Evolutionary conservation across 2,113 vertebrate species (phyloP).

Genomic region (Bos indicus): DNA sequence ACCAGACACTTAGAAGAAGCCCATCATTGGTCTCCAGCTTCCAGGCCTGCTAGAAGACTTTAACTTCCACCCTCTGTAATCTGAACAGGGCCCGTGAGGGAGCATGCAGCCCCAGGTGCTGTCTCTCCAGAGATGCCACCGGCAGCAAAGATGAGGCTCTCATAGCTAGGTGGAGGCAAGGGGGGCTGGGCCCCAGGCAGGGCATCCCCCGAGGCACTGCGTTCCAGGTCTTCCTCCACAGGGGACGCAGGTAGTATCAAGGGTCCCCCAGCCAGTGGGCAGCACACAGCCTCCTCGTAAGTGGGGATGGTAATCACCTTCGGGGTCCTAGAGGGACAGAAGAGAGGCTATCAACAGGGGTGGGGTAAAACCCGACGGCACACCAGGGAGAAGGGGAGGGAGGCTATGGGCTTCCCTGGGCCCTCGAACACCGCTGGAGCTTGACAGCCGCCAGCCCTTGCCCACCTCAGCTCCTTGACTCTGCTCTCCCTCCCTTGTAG

Average conservation of each 20-base stretch:
- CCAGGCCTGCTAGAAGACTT: neutral
- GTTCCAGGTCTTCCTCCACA: neutral
- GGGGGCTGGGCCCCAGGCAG: constrained; percentile 37
- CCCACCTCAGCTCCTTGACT: neutral
- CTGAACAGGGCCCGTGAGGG: neutral
- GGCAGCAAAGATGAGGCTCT: constrained; percentile 46
- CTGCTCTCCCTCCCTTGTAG: neutral
- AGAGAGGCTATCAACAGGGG: neutral
- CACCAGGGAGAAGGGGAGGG: neutral
- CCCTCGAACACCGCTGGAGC: neutral
- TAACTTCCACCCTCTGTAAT: too few relatives aligned
- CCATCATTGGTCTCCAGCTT: neutral
- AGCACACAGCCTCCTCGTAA: constrained; percentile 75
- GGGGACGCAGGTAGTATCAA: neutral
- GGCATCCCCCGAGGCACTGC: constrained; percentile 55
- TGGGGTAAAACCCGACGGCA: fast-evolving
- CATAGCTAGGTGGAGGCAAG: constrained; percentile 75
- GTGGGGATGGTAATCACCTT: constrained; percentile 65
- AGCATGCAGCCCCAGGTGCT: fast-evolving
- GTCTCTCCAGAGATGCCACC: neutral
- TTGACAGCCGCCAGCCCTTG: neutral
- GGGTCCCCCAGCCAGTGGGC: constrained; percentile 58
- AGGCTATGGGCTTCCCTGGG: neutral
- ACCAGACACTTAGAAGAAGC: neutral
- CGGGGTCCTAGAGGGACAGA: constrained; percentile 39